Evolutionary conservation across 2,888 invertebrate genomes (phyloP), one percentile per base, ranked within the genome.

Genomic region (Apantesis nais): DNA sequence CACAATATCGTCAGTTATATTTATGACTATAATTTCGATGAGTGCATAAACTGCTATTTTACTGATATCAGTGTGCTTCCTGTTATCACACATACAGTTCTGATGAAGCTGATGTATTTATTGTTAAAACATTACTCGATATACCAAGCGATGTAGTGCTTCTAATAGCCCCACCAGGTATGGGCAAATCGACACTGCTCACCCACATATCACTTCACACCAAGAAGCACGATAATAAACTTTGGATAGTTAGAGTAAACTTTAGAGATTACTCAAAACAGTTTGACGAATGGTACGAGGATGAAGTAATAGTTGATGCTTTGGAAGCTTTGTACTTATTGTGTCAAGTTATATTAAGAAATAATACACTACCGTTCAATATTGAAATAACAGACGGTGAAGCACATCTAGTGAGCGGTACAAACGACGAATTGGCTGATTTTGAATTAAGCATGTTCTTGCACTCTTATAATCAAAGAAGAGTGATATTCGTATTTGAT

Each of bases 111-210:
- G 74, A 78, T 0, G 25, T 25, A 12, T 12, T 25, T 25, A 52
- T 12, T 1, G 55, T 55, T 5, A 55, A 25, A 44, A 31, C 61
- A 3, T 61, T 61, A 31, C 8, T 44, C 9, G 61, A 67, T n/a
- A 61, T 67, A 5, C 19, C 4, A 31, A n/a, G 31, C 7, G 44
- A 67, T 22, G 61, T 19, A 2, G 61, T 67, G 7, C 41, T 67
- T 22, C 29, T 67, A 31, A 22, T 29, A 61, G 66, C 25, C 34
- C 29, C 25, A 31, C 48, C 76, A 9, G 76, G 74, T 0, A 72
- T 76, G 70, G 76, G 76, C 19, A 76, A 76, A 58, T 76, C 76
- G 7, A 72, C 72, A 1, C 60, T 72, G 7, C 67, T 76, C n/a
- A 74, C 74, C 1, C 62, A 76, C n/a, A 12, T 67, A 9, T 61